Evolutionary conservation across 2,113 vertebrate species (phyloP).

Genomic region (Dendropsophus ebraccatus): DNA sequence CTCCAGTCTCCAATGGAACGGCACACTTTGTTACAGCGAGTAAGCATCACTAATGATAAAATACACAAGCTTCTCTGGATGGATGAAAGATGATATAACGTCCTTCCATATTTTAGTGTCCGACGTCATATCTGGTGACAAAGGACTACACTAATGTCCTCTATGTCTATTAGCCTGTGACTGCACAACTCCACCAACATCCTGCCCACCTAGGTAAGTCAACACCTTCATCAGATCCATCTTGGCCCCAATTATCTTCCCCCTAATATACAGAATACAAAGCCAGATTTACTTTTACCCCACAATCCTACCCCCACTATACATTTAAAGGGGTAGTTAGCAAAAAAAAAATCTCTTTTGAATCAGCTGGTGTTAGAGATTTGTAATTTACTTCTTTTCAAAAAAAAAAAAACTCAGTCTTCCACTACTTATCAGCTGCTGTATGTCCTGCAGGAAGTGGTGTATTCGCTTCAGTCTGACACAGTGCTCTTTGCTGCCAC

Average conservation of each 20-base stretch:
- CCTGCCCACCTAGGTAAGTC: not conserved
- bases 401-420: no score
- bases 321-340: not conserved
- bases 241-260: not conserved
- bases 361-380: no score
- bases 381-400: no score
- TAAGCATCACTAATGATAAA: not conserved
- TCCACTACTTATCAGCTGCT: no score
- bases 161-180: not conserved
- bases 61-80: not conserved
- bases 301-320: not conserved
- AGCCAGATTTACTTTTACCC: not conserved
- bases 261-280: not conserved
- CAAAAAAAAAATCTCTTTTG: no score
- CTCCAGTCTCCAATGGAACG: no score
- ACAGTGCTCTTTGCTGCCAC: no score
- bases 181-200: not conserved
- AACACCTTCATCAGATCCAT: not conserved
- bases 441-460: no score
- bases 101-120: not conserved
- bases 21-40: not conserved
- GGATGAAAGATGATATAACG: not conserved
- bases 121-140: not conserved
- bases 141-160: not conserved
- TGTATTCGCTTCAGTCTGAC: no score